A percentile compares a stretch with the other conserved stretches of the same genome.
phyloP scores from a whole-genome alignment of 2,113 vertebrate genomes.

The Cyprinodon brontotheroides region DNA sequence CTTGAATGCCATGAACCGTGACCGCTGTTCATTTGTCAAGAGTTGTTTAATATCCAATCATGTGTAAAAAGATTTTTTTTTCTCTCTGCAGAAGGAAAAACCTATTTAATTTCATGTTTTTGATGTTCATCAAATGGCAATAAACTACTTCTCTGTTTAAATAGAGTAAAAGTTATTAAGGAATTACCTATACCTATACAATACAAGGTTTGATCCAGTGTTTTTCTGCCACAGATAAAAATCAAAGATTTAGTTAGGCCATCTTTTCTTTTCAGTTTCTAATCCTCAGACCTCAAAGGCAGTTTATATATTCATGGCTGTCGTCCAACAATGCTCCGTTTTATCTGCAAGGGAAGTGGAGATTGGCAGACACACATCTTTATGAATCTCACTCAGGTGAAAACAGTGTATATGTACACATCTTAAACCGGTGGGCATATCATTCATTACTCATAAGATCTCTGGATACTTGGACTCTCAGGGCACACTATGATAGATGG shows the following conservation, averaged over 20 bases:
- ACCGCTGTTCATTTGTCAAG: too few species aligned
- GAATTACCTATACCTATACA: too few species aligned
- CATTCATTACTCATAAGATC: constrained; percentile 39
- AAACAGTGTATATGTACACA: constrained; percentile 36
- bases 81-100: too few species aligned
- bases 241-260: constrained; percentile 43
- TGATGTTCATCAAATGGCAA: neutral
- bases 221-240: constrained; percentile 33
- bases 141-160: neutral
- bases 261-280: constrained; percentile 52
- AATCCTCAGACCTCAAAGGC: constrained; percentile 43
- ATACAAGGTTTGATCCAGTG: constrained; percentile 17
- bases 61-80: neutral
- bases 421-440: constrained; percentile 27
- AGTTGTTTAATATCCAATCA: neutral
- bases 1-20: too few species aligned
- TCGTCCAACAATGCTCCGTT: constrained; percentile 36
- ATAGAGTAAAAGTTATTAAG: neutral
- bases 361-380: constrained; percentile 4
- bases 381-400: constrained; percentile 18
- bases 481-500: constrained; percentile 48
- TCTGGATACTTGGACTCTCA: constrained; percentile 33
- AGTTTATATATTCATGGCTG: constrained; percentile 40
- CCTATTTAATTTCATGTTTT: too few species aligned
- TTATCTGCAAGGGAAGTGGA: constrained; percentile 44